Evolutionary conservation across 2,113 vertebrate genomes (phyloP).

Genomic region (Anarrhichthys ocellatus): DNA sequence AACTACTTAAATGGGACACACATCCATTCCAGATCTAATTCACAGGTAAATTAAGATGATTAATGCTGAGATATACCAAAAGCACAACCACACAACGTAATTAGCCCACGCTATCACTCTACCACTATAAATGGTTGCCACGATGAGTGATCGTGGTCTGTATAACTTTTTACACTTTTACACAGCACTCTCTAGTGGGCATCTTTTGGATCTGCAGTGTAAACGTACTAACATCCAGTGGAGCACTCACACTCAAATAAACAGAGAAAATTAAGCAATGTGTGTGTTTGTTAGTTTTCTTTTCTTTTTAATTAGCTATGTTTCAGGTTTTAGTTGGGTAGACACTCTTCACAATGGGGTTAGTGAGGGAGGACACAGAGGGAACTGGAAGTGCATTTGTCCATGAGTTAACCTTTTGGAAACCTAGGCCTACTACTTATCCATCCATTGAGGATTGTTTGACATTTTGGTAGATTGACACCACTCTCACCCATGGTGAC

Average conservation of each 20-base stretch:
- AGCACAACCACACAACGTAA: conserved; percentile 44
- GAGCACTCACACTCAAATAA: conserved; percentile 38
- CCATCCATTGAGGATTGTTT: conserved; percentile 26
- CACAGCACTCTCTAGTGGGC: conserved; percentile 79
- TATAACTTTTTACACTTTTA: conserved; percentile 55
- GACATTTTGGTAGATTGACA: conserved; percentile 7
- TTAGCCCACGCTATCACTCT: conserved; percentile 8
- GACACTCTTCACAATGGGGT: not conserved
- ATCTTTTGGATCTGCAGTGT: conserved; percentile 64
- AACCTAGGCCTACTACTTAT: not conserved
- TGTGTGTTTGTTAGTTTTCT: conserved; percentile 5
- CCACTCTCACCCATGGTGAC: not conserved
- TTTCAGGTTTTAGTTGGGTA: conserved; percentile 13
- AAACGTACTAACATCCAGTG: conserved; percentile 50
- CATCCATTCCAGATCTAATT: conserved; percentile 56
- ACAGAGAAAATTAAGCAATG: conserved; percentile 1
- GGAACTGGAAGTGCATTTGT: conserved; percentile 14
- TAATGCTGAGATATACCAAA: conserved; percentile 53
- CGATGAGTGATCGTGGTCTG: conserved; percentile 23
- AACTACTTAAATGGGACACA: conserved; percentile 49
- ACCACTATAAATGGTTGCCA: conserved; percentile 12
- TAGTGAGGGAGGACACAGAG: conserved; percentile 26
- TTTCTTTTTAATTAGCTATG: not conserved
- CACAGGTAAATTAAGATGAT: conserved; percentile 58
- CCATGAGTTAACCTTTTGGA: conserved; percentile 13